Conservation (phyloP, 2,888 invertebrate genomes). For the Lutraria lutraria region DNA sequence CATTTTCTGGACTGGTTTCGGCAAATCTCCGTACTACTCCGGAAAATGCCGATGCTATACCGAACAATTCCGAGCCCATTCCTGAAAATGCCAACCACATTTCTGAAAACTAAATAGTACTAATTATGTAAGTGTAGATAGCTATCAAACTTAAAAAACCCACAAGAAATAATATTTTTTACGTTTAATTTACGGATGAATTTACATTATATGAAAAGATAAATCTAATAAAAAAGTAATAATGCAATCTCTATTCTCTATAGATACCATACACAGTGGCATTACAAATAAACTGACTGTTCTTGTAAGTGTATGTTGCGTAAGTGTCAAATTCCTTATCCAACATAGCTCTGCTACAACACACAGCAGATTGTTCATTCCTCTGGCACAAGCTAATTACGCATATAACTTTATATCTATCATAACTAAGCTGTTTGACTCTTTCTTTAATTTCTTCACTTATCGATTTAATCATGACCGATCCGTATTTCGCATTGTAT, state of each 20-base stretch:
- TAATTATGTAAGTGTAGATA: background rate
- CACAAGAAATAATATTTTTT: background rate
- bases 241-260: slow-evolving; percentile 65
- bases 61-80: background rate
- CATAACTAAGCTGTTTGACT: slow-evolving; percentile 77
- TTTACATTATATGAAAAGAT: background rate
- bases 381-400: slow-evolving; percentile 76
- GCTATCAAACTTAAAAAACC: no score
- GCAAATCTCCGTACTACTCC: background rate
- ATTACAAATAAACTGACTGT: slow-evolving; percentile 75
- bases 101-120: background rate
- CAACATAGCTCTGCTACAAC: slow-evolving; percentile 77
- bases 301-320: slow-evolving; percentile 75
- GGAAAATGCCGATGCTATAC: background rate
- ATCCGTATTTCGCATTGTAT: slow-evolving; percentile 76
- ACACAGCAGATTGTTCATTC: slow-evolving; percentile 72
- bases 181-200: background rate
- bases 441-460: slow-evolving; percentile 80
- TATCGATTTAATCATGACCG: slow-evolving; percentile 74
- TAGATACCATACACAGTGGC: slow-evolving; percentile 79
- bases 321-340: slow-evolving; percentile 76
- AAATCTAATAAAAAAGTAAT: background rate
- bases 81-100: background rate
- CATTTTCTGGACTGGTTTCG: slow-evolving; percentile 23
- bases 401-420: slow-evolving; percentile 79